Percentiles rank a stretch among this genome's conserved stretches.
phyloP scores from a whole-genome alignment of 35 echinoderm and acorn worm genomes.

The Anneissia japonica region DNA sequence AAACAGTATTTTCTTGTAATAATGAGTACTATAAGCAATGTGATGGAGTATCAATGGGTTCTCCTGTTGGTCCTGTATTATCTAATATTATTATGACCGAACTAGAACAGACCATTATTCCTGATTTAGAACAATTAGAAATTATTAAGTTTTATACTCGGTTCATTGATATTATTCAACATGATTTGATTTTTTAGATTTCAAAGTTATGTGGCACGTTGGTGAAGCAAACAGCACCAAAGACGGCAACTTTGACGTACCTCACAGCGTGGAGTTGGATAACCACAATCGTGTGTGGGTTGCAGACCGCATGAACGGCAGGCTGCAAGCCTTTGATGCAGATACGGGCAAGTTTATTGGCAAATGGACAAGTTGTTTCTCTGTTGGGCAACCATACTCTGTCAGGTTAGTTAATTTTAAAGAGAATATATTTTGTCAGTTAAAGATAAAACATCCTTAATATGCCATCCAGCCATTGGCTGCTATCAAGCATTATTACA shows the following conservation, averaged over 20 bases:
- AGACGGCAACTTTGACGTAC: slow-evolving; percentile 60
- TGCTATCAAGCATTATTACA: too few relatives aligned
- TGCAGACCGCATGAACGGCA: slow-evolving; percentile 85
- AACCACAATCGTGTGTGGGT: slow-evolving; percentile 62
- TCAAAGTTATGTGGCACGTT: slow-evolving; percentile 43
- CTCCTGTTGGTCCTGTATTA: too few relatives aligned
- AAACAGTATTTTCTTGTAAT: too few relatives aligned
- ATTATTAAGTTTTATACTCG: too few relatives aligned
- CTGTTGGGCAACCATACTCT: slow-evolving; percentile 81
- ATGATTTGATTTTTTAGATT: slow-evolving; percentile 20
- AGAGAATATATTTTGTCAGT: background rate
- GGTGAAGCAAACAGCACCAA: slow-evolving; percentile 41
- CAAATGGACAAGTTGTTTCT: slow-evolving; percentile 51
- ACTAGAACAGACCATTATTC: too few relatives aligned
- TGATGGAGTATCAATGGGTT: too few relatives aligned
- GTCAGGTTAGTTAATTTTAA: slow-evolving; percentile 86
- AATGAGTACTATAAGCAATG: too few relatives aligned
- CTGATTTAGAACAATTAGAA: too few relatives aligned
- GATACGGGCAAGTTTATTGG: slow-evolving; percentile 23
- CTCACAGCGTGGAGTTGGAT: slow-evolving; percentile 79
- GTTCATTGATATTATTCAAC: background rate
- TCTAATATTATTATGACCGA: too few relatives aligned
- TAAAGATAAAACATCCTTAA: too few relatives aligned
- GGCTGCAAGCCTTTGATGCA: slow-evolving; percentile 62
- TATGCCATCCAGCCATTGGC: too few relatives aligned